Percentiles rank a stretch among this genome's conserved stretches.
Evolutionary conservation across 2,888 invertebrate species (phyloP).

Genomic region (Tanytarsus gracilentus): DNA sequence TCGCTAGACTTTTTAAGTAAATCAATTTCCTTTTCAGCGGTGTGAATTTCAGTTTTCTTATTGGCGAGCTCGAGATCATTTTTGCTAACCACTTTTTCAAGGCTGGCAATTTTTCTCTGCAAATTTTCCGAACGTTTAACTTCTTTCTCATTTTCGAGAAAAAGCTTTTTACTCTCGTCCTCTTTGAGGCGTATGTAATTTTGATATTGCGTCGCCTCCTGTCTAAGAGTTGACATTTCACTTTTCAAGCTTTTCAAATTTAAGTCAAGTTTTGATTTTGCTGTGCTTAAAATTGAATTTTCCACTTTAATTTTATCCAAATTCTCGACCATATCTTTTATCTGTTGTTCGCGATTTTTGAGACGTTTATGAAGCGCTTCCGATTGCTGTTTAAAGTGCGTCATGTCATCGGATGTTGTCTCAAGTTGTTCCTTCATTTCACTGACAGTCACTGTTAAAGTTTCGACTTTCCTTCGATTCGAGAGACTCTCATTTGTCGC

Average conservation of each 20-base stretch:
- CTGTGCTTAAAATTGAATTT: neutral
- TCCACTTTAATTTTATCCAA: neutral
- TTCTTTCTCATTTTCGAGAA: neutral
- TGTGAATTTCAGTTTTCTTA: neutral
- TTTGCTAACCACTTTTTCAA: neutral
- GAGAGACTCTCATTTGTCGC: neutral
- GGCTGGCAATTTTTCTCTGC: neutral
- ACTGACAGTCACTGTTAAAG: neutral
- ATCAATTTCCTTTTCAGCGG: constrained; percentile 15
- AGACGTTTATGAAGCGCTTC: neutral
- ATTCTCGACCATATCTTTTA: neutral
- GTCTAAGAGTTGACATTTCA: neutral
- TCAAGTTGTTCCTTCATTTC: neutral
- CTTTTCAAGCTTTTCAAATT: neutral
- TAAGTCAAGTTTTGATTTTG: neutral
- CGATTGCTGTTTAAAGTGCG: neutral
- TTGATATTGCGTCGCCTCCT: neutral
- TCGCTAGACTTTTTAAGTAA: neutral
- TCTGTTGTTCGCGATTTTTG: neutral
- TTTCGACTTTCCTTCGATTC: neutral
- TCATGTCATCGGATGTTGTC: neutral
- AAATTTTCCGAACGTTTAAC: neutral
- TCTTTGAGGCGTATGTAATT: neutral
- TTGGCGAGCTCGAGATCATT: neutral
- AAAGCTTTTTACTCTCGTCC: neutral